Percentiles rank a stretch among this genome's conserved stretches.
phyloP scores from a whole-genome alignment of 2,113 vertebrate species.

The Neodon shergylaensis region DNA sequence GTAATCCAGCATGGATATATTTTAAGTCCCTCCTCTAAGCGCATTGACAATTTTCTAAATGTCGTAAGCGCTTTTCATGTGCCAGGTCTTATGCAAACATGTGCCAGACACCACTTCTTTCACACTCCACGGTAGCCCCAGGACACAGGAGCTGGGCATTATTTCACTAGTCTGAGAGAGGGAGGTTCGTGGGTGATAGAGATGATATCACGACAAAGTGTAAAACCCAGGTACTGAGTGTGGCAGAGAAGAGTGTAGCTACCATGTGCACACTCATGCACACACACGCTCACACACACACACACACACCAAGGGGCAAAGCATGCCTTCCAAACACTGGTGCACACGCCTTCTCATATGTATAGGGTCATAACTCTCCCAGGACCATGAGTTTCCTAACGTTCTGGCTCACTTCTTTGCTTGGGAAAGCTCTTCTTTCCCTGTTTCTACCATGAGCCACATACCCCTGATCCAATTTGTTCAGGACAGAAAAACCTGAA shows the following conservation, averaged over 20 bases:
- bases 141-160: neutral
- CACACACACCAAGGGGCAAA: neutral
- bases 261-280: neutral
- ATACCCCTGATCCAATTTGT: neutral
- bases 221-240: neutral
- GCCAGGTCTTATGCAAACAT: neutral
- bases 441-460: neutral
- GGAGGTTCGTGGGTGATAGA: neutral
- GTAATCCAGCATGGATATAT: neutral
- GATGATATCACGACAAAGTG: neutral
- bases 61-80: neutral
- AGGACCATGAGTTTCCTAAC: neutral
- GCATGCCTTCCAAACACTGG: neutral
- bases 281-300: neutral
- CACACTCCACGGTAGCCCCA: neutral
- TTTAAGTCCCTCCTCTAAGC: neutral
- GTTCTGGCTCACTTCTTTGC: neutral
- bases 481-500: neutral
- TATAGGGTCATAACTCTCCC: neutral
- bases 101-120: neutral
- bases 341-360: neutral
- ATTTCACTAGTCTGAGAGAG: neutral
- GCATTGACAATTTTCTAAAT: neutral
- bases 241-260: neutral
- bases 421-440: neutral